Evolutionary conservation across 2,113 vertebrate genomes (phyloP).

Genomic region (Gallinago media): DNA sequence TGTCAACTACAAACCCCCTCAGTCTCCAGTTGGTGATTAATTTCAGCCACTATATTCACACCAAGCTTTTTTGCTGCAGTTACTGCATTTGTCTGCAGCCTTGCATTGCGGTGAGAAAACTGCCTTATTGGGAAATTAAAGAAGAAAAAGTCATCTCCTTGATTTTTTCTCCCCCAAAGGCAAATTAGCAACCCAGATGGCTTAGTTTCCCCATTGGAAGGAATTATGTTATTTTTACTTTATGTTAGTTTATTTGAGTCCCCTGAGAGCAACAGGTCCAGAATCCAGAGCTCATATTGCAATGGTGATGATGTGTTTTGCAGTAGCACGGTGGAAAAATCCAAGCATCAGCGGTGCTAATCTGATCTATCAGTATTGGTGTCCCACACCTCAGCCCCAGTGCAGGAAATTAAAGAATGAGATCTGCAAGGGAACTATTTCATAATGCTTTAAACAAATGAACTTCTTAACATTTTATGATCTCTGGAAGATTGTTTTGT

Average conservation of each 20-base stretch:
- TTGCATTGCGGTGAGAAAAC: not conserved
- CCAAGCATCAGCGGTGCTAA: slow-evolving; percentile 33
- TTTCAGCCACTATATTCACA: not conserved
- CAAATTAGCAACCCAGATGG: not conserved
- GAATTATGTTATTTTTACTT: not conserved
- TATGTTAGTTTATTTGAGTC: not conserved
- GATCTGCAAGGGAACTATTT: slow-evolving; percentile 63
- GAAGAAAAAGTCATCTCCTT: not conserved
- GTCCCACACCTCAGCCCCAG: slow-evolving; percentile 58
- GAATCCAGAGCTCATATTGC: slow-evolving; percentile 1
- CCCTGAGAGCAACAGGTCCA: slow-evolving; percentile 11
- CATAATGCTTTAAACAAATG: slow-evolving; percentile 77
- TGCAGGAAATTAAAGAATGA: slow-evolving; percentile 75
- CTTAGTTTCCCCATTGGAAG: not conserved
- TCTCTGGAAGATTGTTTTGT: slow-evolving; percentile 63
- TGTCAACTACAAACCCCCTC: not conserved
- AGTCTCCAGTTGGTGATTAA: not conserved
- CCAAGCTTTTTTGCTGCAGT: not conserved
- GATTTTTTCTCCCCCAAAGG: not conserved
- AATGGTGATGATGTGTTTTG: not conserved
- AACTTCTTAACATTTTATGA: slow-evolving; percentile 72
- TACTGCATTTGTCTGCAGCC: not conserved
- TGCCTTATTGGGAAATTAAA: not conserved
- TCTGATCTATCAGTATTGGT: slow-evolving; percentile 68
- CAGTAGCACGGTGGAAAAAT: not conserved